phyloP scores from a whole-genome alignment of 30 jellyfish, hydroid and myxozoan genomes.

The Aurelia sp. region DNA sequence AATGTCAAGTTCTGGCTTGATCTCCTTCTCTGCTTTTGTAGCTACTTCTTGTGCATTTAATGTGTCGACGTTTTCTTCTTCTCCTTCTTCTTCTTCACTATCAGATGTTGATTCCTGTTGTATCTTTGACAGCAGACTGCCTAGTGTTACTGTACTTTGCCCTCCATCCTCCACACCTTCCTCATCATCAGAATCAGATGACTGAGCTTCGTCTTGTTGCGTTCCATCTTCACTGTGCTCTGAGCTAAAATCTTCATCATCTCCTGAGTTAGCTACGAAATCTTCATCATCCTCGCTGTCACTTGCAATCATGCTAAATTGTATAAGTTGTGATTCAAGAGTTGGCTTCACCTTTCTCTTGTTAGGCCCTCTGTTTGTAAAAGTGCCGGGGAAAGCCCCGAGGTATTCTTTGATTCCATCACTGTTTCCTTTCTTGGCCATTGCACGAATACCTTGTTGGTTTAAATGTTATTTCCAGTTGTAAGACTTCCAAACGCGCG shows the following conservation, averaged over 20 bases:
- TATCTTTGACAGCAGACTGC: no score
- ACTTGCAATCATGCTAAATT: slow-evolving; percentile 79
- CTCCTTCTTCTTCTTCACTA: not conserved
- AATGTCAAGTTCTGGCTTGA: not conserved
- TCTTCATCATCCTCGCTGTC: slow-evolving; percentile 99
- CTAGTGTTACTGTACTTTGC: not conserved
- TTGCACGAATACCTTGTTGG: not conserved
- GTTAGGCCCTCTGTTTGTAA: slow-evolving; percentile 88
- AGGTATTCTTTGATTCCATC: slow-evolving; percentile 21
- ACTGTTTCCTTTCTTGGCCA: slow-evolving; percentile 26
- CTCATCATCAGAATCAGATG: slow-evolving; percentile 4
- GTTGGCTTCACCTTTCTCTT: slow-evolving; percentile 84
- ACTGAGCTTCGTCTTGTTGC: slow-evolving; percentile 20
- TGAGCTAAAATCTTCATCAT: slow-evolving; percentile 50
- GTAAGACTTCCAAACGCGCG: no score
- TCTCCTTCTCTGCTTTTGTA: not conserved
- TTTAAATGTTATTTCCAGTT: not conserved
- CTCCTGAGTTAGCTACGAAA: slow-evolving; percentile 67
- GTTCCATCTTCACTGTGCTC: slow-evolving; percentile 49
- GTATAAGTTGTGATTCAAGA: slow-evolving; percentile 69
- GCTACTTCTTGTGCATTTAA: not conserved
- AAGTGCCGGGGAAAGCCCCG: slow-evolving; percentile 34
- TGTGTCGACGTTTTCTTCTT: not conserved
- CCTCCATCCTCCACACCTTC: not conserved
- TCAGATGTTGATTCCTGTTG: not conserved